Base-by-base conservation (phyloP, 2,113 vertebrate species). In the Nothocercus nigrocapillus region DNA sequence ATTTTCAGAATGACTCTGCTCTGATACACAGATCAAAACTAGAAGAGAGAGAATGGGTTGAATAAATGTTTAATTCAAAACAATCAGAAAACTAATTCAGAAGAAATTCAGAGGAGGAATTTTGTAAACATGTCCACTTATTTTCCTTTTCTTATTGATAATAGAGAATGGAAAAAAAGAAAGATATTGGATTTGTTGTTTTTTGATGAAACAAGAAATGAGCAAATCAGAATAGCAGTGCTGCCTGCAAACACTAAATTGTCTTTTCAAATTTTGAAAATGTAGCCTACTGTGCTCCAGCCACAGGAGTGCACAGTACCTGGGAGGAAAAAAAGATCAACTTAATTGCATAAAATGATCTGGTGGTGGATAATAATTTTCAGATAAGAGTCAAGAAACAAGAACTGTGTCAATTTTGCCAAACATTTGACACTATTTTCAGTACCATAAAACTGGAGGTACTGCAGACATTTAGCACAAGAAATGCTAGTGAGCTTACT, bases 61-160 rank as follows among this genome's bases (percentile, higher is more conserved):
- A 16, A 11, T 67, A 95, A 95, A 88, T 66, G 15, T 87, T 89
- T 66, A 91, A 58, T 36, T 89, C 40, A 76, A 44, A 85, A 76
- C 19, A 49, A 21, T 49, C 20, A 49, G 49, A 49, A 94, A 89
- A 20, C 13, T 66, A 91, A 58, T 42, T 89, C 40, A 76, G 47
- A 85, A 73, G 13, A 90, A 84, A 79, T 68, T 82, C 36, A 81
- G 77, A 88, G 2, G 12, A 78, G 16, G 28, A 7, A 11, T 4
- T 58, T 70, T 85, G 90, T 85, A 78, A 73, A 14, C 2, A 30
- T 38, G 19, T 13, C n/a, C 1, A 4, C 9, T 70, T 70, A 56
- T 44, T 42, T 30, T 89, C 18, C 74, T 49, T 49, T 95, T 88
- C 67, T 80, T 88, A 32, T n/a, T 89, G 42, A 67, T 69, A 51